A percentile compares a stretch with the other conserved stretches of the same genome.
Conservation (phyloP, 2,113 vertebrate genomes). For the Dermatemys mawii region DNA sequence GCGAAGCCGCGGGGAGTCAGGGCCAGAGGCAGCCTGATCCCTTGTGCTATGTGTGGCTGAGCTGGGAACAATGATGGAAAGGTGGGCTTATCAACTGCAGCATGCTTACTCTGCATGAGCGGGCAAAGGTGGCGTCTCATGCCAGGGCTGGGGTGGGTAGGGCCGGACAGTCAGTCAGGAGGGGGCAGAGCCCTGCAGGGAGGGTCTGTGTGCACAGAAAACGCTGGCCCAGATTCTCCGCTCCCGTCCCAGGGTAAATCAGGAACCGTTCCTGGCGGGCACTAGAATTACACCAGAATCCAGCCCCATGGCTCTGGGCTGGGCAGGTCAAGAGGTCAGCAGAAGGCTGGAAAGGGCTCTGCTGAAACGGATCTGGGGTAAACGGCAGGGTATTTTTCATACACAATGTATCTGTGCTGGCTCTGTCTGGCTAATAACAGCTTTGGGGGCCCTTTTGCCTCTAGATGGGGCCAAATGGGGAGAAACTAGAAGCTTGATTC, state of each 20-base stretch:
- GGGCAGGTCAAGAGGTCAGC: not conserved
- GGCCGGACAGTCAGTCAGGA: not conserved
- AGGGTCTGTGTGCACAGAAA: not conserved
- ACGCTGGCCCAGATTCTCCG: not conserved
- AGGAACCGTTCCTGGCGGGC: accelerated
- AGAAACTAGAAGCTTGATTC: not conserved
- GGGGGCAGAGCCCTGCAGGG: not conserved
- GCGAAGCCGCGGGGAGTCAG: not conserved
- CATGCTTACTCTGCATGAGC: not conserved
- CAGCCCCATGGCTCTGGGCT: not conserved
- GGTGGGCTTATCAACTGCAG: no score
- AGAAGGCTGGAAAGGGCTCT: not conserved
- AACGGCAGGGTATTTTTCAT: not conserved
- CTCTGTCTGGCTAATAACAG: not conserved
- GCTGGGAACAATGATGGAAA: not conserved
- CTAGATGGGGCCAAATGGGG: not conserved
- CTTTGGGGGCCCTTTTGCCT: not conserved
- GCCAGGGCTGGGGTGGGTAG: not conserved
- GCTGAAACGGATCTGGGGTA: not conserved
- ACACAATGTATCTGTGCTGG: not conserved
- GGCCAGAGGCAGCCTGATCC: not conserved
- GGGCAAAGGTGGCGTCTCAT: not conserved
- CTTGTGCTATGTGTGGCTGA: not conserved
- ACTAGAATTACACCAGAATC: not conserved
- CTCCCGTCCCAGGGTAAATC: not conserved